Evolutionary conservation across 2,113 vertebrate genomes (phyloP), one percentile per base, ranked within the genome.

Genomic region (Casuarius casuarius): DNA sequence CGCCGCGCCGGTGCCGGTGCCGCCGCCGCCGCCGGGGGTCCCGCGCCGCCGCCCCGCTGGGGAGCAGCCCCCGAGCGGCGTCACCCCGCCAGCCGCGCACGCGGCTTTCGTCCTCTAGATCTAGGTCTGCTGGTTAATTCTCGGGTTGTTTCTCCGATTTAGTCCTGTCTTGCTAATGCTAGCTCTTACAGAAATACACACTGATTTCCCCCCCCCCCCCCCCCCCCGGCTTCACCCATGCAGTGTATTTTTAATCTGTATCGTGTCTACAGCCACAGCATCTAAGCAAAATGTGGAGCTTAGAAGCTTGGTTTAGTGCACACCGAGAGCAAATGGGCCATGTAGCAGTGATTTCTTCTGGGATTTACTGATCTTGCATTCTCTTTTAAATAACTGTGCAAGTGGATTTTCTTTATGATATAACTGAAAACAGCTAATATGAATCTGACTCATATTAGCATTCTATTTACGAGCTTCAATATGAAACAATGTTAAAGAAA

Each of bases 181-280:
- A 2, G 62, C 19, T 35, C 1, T 21, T 33, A 12, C 7, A 25
- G 71, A 42, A 35, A 63, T 25, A 6, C 33, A 9, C 40, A 35
- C 15, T 9, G 2, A 52, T 38, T 38, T n/a, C n/a, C n/a, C 38
- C 38, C 38, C 38, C 15, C 13, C 0, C 44, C 6, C 44, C 44
- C 44, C 14, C 15, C 44, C 15, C 44, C 42, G 0, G 16, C 8
- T 28, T 29, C 8, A 48, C 42, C 5, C 52, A 22, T 11, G 3
- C 22, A 33, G 6, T 0, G 3, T 23, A 1, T 31, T 52, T 84
- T 66, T 9, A 19, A 21, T 54, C 38, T 23, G 1, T 5, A 2
- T 0, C 18, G 8, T 7, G 38, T 26, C 67, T 29, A 8, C 10
- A 35, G 25, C 7, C 0, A 0, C n/a, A 71, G 63, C 2, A 10